Evolutionary conservation across 2,888 invertebrate genomes (phyloP).

Genomic region (Netelia inedita): DNA sequence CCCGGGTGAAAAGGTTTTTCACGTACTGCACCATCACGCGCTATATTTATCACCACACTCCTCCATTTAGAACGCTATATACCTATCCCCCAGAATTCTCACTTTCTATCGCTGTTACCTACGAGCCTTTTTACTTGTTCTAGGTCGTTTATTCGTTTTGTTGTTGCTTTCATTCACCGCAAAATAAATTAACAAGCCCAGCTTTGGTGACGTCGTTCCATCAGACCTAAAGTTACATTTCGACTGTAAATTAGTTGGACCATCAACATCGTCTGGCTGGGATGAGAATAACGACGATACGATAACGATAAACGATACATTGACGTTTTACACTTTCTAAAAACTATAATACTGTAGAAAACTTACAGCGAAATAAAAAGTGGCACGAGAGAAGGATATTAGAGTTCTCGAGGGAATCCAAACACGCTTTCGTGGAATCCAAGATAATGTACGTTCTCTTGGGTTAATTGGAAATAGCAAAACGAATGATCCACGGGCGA

Average conservation of each 20-base stretch:
- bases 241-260: not conserved
- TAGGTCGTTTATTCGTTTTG: not conserved
- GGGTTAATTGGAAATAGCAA: slow-evolving; percentile 57
- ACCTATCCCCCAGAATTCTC: not conserved
- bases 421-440: slow-evolving; percentile 19
- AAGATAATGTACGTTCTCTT: slow-evolving; percentile 37
- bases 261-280: not conserved
- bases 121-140: not conserved
- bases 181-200: not conserved
- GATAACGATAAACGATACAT: not conserved
- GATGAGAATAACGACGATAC: not conserved
- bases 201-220: not conserved
- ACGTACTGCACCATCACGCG: not conserved
- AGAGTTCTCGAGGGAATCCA: slow-evolving; percentile 44
- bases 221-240: not conserved
- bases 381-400: slow-evolving; percentile 35
- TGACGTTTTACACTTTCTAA: not conserved
- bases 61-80: not conserved
- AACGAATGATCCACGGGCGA: slow-evolving; percentile 42
- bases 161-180: not conserved
- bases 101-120: not conserved
- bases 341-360: slow-evolving; percentile 4
- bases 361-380: not conserved
- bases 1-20: not conserved
- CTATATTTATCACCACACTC: not conserved